Conservation (phyloP, 2,113 vertebrate genomes). For the Ivindomyrus marchei region DNA sequence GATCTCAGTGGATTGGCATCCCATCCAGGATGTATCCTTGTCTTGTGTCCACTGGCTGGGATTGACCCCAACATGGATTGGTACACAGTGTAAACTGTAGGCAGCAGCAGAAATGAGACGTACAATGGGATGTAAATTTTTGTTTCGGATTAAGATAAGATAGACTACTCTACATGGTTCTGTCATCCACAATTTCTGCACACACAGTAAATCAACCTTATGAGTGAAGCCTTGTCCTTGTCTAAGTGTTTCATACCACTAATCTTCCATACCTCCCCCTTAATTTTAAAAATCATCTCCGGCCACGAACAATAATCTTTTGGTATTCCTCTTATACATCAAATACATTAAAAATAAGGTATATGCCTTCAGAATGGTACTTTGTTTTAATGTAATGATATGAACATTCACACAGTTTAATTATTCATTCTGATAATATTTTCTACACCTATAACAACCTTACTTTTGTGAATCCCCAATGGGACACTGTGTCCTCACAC, state of each 20-base stretch:
- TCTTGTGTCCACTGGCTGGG: background rate
- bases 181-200: background rate
- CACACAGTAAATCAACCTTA: background rate
- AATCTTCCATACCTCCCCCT: background rate
- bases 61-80: background rate
- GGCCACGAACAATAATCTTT: background rate
- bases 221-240: background rate
- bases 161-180: background rate
- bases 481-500: slow-evolving; percentile 23
- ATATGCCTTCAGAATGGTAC: background rate
- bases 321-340: background rate
- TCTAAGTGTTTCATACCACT: background rate
- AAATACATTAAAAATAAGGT: background rate
- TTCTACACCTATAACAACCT: background rate
- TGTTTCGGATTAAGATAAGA: background rate
- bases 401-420: background rate
- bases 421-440: background rate
- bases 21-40: background rate
- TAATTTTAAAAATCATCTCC: background rate
- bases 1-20: background rate
- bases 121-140: background rate
- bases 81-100: background rate
- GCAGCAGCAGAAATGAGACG: background rate
- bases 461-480: background rate
- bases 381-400: background rate